Evolutionary conservation across 2,113 vertebrate genomes (phyloP).

Genomic region (Carettochelys insculpta): DNA sequence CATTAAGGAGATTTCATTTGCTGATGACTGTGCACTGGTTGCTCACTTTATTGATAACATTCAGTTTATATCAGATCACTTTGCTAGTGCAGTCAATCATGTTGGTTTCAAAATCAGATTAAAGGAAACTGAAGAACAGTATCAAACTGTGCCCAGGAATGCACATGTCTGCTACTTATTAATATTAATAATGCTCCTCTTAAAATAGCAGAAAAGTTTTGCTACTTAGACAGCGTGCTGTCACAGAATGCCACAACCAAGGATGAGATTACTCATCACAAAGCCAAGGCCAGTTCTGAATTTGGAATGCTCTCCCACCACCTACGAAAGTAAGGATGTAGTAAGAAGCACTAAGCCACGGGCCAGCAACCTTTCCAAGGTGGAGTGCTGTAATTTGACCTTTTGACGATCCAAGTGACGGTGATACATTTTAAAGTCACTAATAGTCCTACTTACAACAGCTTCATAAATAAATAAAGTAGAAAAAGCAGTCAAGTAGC

Average conservation of each 20-base stretch:
- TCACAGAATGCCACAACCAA: neutral
- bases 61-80: neutral
- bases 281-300: neutral
- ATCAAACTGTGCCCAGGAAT: neutral
- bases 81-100: neutral
- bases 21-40: neutral
- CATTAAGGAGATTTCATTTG: neutral
- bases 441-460: too few species aligned
- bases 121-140: neutral
- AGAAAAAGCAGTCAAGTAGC: too few species aligned
- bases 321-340: neutral
- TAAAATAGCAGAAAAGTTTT: neutral
- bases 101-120: neutral
- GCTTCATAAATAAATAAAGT: too few species aligned
- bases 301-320: neutral
- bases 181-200: neutral
- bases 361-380: too few species aligned
- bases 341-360: neutral
- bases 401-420: too few species aligned
- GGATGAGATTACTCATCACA: neutral
- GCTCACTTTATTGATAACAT: neutral
- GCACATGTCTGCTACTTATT: neutral
- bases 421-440: too few species aligned
- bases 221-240: neutral
- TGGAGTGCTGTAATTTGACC: too few species aligned